These are phyloP conservation scores for Chlorodrepanis virens DNA, from an alignment of 2,113 vertebrate genomes.

Conservation along the genomic window DNA sequence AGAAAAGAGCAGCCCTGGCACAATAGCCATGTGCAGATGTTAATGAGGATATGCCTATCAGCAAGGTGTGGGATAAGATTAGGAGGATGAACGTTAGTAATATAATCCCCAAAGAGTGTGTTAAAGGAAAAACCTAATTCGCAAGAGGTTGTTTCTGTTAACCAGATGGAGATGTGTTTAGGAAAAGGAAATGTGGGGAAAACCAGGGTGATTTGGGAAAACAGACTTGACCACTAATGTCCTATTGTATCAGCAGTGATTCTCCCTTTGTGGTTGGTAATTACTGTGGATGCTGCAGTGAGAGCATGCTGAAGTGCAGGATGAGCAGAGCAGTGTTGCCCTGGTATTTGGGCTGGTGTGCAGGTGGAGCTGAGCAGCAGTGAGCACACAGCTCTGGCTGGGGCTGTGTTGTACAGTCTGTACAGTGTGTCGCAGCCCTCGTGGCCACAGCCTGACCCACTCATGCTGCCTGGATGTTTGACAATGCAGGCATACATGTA, in stretches of 20 bases:
- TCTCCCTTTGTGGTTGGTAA: background rate
- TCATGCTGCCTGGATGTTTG: background rate
- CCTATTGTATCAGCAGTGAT: background rate
- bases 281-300: background rate
- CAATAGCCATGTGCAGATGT: background rate
- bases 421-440: background rate
- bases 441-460: background rate
- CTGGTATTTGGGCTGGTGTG: background rate
- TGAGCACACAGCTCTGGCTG: background rate
- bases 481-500: background rate
- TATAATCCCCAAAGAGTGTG: background rate
- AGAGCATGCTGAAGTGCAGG: background rate
- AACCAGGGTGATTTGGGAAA: background rate
- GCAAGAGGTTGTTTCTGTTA: background rate
- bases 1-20: background rate
- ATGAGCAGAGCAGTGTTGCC: background rate
- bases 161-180: background rate
- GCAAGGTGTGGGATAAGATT: constrained; percentile 59
- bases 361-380: background rate
- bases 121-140: constrained; percentile 1
- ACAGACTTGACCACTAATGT: background rate
- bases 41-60: constrained; percentile 40
- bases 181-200: constrained; percentile 2
- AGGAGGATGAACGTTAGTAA: background rate
- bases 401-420: background rate